Base-by-base conservation (phyloP, 2,888 invertebrate species). In the Toxonevra muliebris region DNA sequence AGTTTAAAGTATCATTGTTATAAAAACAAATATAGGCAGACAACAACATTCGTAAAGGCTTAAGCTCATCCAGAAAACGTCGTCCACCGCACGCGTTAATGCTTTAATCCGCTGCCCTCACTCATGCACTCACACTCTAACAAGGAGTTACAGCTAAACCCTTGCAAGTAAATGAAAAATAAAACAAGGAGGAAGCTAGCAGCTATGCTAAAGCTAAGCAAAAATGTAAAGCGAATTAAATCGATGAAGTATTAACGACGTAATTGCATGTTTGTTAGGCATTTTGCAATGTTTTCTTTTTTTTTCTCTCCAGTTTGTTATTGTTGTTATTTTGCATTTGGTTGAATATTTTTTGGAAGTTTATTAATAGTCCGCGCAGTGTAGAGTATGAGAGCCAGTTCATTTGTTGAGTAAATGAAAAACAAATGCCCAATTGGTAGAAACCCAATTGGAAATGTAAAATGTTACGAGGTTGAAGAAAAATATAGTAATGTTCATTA, bases 221-320 rank as follows among this genome's bases (percentile, higher is more conserved):
- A 58, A 52, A 60, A 65, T 61, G 53, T 66, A 68, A 71, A 76
- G 76, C 76, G 81, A 76, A 79, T 81, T 80, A 81, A 78, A 82
- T 82, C 80, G 81, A 82, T 82, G 82, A 82, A 82, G 82, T 82
- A 81, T 82, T 82, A 82, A 82, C 81, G 81, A 82, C 82, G 81
- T 82, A 82, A 82, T 82, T 82, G 81, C 81, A 82, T 82, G 81
- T 82, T 81, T 80, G 79, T 77, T 76, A 75, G 77, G 76, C 80
- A 80, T 82, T 82, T 77, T 74, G 73, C 75, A 66, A 72, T 71
- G 41, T 20, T 20, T 62, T 53, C 12, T 41, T n/a, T 12, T 66
- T 43, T 59, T 50, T 15, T 48, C 13, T 66, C 61, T 52, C 50
- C 20, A 58, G 41, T 41, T 8, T 54, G 50, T 61, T 20, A 7